Percentiles rank a stretch among this genome's conserved stretches.
Evolutionary conservation across 2,888 invertebrate genomes (phyloP).

Genomic region (Eupsilia transversa): DNA sequence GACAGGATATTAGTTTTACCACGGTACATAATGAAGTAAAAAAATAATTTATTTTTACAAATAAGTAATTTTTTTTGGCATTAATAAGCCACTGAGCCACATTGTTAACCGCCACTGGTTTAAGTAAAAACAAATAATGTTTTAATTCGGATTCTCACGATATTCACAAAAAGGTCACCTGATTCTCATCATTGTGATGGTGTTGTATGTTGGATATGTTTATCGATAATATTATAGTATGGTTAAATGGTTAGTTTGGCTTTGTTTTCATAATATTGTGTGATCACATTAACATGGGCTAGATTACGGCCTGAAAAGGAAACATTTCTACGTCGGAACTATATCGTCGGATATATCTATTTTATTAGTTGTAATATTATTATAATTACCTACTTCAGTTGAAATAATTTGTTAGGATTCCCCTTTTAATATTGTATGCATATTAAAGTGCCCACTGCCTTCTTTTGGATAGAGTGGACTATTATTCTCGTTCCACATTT

Average conservation of each 20-base stretch:
- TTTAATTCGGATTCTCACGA: slow-evolving; percentile 68
- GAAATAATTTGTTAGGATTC: not conserved
- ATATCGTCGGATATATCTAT: too few relatives aligned
- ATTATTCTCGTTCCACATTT: not conserved
- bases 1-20: slow-evolving; percentile 23
- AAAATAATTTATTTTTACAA: not conserved
- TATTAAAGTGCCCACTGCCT: not conserved
- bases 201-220: slow-evolving; percentile 35
- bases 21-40: not conserved
- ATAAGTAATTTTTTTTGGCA: slow-evolving; percentile 1
- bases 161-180: slow-evolving; percentile 77
- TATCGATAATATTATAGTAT: slow-evolving; percentile 54
- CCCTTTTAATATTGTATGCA: too few relatives aligned
- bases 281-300: not conserved
- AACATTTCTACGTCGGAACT: not conserved
- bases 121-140: slow-evolving; percentile 64
- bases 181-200: slow-evolving; percentile 80
- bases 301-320: not conserved
- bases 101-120: slow-evolving; percentile 52
- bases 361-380: not conserved
- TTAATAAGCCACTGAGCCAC: slow-evolving; percentile 25
- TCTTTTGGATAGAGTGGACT: not conserved
- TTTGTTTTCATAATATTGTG: slow-evolving; percentile 44
- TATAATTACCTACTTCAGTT: not conserved
- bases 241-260: slow-evolving; percentile 21